Percentiles rank a stretch among this genome's conserved stretches.
phyloP scores from a whole-genome alignment of 2,797 vertebrate species.

The Amphiprion clarkii region DNA sequence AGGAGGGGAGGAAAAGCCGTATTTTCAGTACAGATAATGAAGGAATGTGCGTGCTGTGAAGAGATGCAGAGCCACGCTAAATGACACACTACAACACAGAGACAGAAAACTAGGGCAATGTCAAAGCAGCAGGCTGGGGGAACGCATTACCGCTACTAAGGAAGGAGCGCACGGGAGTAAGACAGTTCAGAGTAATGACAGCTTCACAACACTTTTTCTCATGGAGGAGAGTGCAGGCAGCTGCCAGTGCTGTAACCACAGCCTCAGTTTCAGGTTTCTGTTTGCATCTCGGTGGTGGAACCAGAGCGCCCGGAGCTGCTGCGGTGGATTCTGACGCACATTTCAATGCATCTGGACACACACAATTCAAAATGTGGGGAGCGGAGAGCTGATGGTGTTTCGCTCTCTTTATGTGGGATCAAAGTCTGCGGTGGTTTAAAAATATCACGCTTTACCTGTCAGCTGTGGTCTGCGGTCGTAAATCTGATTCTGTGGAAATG shows the following conservation, averaged over 20 bases:
- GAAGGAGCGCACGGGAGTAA: conserved; percentile 14
- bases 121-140: conserved; percentile 54
- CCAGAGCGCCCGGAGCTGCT: not conserved
- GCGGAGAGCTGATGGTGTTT: not conserved
- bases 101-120: conserved; percentile 72
- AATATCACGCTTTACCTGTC: conserved; percentile 62
- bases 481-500: conserved; percentile 66
- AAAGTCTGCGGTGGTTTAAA: conserved; percentile 49
- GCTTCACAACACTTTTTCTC: conserved; percentile 38
- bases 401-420: conserved; percentile 16
- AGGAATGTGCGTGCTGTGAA: conserved; percentile 52
- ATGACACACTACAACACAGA: conserved; percentile 44
- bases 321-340: conserved; percentile 11
- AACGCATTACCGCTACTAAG: conserved; percentile 30
- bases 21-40: conserved; percentile 36
- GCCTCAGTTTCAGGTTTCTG: conserved; percentile 34
- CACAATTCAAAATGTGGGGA: not conserved
- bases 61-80: conserved; percentile 47
- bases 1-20: conserved; percentile 13
- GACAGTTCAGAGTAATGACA: conserved; percentile 33
- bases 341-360: conserved; percentile 30
- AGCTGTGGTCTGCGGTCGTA: conserved; percentile 47
- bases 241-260: conserved; percentile 31
- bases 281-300: conserved; percentile 25
- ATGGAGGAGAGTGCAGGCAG: conserved; percentile 26